Evolutionary conservation across 2,888 invertebrate species (phyloP).

Genomic region (Phortica okadai): DNA sequence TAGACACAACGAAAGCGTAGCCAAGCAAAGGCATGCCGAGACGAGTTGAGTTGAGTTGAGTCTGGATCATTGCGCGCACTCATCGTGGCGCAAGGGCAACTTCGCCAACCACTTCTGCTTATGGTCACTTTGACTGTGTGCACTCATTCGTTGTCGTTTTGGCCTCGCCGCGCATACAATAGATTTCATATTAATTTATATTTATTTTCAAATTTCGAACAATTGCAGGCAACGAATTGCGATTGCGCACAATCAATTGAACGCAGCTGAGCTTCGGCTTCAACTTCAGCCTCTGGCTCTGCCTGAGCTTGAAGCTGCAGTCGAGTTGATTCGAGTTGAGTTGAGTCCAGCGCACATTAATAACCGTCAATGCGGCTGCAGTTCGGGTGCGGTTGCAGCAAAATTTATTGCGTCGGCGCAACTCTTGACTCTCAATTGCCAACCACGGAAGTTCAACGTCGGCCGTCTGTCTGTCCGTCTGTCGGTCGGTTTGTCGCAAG

Average conservation of each 20-base stretch:
- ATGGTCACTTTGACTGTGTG: background rate
- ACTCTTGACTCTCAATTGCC: background rate
- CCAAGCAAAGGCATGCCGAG: background rate
- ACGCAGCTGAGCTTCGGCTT: background rate
- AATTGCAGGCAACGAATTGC: constrained; percentile 22
- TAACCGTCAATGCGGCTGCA: background rate
- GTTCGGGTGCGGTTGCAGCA: constrained; percentile 12
- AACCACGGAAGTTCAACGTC: background rate
- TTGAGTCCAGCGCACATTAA: background rate
- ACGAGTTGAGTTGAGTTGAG: background rate
- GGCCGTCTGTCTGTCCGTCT: background rate
- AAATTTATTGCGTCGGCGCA: constrained; percentile 26
- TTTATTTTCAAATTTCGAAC: constrained; percentile 30
- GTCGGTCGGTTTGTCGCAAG: background rate
- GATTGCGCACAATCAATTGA: background rate
- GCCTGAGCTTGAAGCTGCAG: background rate
- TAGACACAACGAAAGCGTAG: background rate
- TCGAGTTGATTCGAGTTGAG: background rate
- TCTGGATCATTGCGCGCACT: background rate
- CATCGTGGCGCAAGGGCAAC: background rate
- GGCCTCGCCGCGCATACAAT: constrained; percentile 24
- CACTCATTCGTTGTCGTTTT: background rate
- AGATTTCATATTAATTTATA: constrained; percentile 33
- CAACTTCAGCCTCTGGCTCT: background rate
- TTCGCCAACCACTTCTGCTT: background rate